Conservation (phyloP, 2,888 invertebrate genomes). For the Synanthedon andrenaeformis region DNA sequence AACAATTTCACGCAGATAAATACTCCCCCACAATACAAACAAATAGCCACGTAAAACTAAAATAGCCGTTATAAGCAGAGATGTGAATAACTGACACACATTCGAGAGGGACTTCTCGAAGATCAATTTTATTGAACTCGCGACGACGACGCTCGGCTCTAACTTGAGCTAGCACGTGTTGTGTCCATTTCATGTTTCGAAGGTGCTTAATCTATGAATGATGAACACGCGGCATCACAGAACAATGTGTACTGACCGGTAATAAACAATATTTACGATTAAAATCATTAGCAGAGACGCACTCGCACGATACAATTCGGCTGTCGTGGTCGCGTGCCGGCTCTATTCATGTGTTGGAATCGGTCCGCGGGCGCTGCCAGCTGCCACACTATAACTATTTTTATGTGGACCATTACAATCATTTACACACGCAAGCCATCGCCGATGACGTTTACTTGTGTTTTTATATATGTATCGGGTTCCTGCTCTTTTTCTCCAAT, state of each 20-base stretch:
- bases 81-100: constrained; percentile 49
- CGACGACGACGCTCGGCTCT: constrained; percentile 7
- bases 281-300: not conserved
- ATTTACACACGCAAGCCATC: constrained; percentile 6
- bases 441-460: not conserved
- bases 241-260: not conserved
- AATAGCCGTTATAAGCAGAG: constrained; percentile 44
- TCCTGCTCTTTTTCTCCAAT: not conserved
- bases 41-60: constrained; percentile 25
- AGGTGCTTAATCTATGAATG: not conserved
- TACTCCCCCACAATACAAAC: constrained; percentile 26
- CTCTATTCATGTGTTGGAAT: not conserved
- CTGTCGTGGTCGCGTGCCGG: constrained; percentile 1
- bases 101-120: constrained; percentile 21
- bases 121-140: constrained; percentile 28
- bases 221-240: no score
- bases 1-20: constrained; percentile 20
- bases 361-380: constrained; percentile 2
- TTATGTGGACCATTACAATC: constrained; percentile 15
- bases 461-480: not conserved
- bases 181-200: not conserved
- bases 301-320: not conserved
- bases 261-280: not conserved
- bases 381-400: constrained; percentile 11
- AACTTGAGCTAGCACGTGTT: not conserved